Conservation (phyloP, 2,888 invertebrate genomes). For the Xestia rhomboidea region DNA sequence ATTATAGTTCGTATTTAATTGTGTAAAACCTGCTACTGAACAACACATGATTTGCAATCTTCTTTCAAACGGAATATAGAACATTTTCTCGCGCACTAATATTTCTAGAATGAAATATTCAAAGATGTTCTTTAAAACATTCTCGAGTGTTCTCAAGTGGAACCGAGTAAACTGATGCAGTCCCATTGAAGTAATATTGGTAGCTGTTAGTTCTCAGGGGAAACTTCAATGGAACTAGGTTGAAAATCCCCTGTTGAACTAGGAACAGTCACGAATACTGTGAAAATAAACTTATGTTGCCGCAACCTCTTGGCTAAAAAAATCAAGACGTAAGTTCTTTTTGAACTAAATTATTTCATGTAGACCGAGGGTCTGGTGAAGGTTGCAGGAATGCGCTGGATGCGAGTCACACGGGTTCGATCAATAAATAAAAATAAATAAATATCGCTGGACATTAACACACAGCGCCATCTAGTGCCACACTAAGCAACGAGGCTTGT, state of each 20-base stretch:
- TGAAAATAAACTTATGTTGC: neutral
- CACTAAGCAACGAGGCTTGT: too few species aligned
- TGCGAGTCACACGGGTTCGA: too few species aligned
- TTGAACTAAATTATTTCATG: too few species aligned
- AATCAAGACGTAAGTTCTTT: too few species aligned
- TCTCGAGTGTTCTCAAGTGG: slow-evolving; percentile 15
- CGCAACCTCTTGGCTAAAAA: too few species aligned
- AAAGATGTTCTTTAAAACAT: slow-evolving; percentile 19
- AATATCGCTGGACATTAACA: too few species aligned
- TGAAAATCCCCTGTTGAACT: neutral
- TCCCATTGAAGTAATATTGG: slow-evolving; percentile 31
- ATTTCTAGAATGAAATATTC: slow-evolving; percentile 28
- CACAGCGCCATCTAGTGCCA: too few species aligned
- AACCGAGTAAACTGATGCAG: slow-evolving; percentile 34
- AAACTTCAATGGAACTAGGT: slow-evolving; percentile 33
- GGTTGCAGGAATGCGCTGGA: too few species aligned
- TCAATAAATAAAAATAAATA: too few species aligned
- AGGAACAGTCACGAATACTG: neutral
- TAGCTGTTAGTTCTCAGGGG: neutral
- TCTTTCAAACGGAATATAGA: neutral
- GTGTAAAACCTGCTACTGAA: too few species aligned
- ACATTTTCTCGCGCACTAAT: neutral
- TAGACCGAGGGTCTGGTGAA: too few species aligned
- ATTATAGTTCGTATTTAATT: too few species aligned
- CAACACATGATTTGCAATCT: neutral